Percentiles rank a stretch among this genome's conserved stretches.
Evolutionary conservation across 1,140 invertebrate species (phyloP).

Genomic region (Saccostrea cuccullata): DNA sequence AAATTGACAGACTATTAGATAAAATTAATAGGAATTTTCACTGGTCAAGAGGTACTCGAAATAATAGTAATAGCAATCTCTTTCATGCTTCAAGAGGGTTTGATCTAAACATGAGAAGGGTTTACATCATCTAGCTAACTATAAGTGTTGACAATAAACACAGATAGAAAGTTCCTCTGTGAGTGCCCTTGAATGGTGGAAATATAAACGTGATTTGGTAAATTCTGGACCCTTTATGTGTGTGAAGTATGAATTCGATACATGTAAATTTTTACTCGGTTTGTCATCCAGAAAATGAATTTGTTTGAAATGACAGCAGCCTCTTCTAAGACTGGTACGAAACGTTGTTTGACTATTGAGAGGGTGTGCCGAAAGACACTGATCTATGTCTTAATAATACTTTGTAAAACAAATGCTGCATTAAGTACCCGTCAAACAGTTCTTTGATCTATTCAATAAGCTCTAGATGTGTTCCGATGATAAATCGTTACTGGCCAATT

Average conservation of each 20-base stretch:
- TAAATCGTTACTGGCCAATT: constrained; percentile 41
- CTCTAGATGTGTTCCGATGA: constrained; percentile 35
- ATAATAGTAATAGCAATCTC: constrained; percentile 25
- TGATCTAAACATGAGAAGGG: constrained; percentile 31
- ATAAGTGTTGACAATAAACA: constrained; percentile 30
- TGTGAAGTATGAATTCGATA: constrained; percentile 37
- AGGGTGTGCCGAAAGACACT: constrained; percentile 32
- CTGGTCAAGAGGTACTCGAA: constrained; percentile 20
- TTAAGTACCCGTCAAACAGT: constrained; percentile 43
- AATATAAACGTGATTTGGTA: constrained; percentile 18
- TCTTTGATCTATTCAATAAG: constrained; percentile 43
- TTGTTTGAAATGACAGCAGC: neutral
- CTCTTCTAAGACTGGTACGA: constrained; percentile 36
- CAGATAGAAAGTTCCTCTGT: neutral
- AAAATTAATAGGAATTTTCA: constrained; percentile 37
- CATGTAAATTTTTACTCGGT: constrained; percentile 29
- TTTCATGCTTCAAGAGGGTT: constrained; percentile 29
- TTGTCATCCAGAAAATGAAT: constrained; percentile 34
- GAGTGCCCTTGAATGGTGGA: constrained; percentile 30
- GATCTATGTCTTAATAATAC: constrained; percentile 42
- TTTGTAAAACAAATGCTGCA: constrained; percentile 40
- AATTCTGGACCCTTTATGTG: constrained; percentile 11
- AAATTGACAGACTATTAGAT: constrained; percentile 35
- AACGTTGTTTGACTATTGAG: neutral
- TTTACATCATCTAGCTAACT: constrained; percentile 29